These are phyloP conservation scores for Nyctibius grandis DNA, from an alignment of 2,797 vertebrate species.

Conservation along the genomic window DNA sequence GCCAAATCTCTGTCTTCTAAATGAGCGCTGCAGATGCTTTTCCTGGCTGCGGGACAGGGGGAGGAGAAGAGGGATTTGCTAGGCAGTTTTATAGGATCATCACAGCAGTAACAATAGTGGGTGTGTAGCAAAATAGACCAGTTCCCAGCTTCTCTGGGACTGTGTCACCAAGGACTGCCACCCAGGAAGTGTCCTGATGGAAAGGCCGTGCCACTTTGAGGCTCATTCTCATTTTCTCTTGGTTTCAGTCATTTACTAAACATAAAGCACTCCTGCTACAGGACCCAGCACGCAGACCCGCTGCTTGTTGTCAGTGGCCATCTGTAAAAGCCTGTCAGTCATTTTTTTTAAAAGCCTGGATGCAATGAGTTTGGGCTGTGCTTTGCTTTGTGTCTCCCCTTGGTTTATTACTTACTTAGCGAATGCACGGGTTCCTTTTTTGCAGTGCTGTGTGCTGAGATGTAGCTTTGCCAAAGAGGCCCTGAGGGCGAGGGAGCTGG, in stretches of 20 bases:
- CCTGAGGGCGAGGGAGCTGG: background rate
- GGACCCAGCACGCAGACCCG: background rate
- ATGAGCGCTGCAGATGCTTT: background rate
- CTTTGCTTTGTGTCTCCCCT: background rate
- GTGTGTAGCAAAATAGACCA: background rate
- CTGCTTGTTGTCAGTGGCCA: background rate
- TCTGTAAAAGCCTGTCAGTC: background rate
- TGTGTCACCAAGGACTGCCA: background rate
- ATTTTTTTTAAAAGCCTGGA: background rate
- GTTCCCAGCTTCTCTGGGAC: background rate
- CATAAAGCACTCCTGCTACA: background rate
- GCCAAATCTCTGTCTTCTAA: background rate
- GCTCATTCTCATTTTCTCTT: background rate
- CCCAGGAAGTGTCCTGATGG: background rate
- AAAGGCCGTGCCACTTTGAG: background rate
- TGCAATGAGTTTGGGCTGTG: background rate
- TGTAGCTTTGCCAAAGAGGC: background rate
- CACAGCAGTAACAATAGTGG: background rate
- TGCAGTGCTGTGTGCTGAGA: background rate
- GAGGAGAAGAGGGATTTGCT: background rate
- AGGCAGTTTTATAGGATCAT: background rate
- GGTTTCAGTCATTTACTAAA: background rate
- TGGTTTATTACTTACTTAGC: background rate
- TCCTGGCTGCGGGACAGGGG: background rate
- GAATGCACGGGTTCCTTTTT: background rate